Evolutionary conservation across 2,113 vertebrate species (phyloP).

Genomic region (Suncus etruscus): DNA sequence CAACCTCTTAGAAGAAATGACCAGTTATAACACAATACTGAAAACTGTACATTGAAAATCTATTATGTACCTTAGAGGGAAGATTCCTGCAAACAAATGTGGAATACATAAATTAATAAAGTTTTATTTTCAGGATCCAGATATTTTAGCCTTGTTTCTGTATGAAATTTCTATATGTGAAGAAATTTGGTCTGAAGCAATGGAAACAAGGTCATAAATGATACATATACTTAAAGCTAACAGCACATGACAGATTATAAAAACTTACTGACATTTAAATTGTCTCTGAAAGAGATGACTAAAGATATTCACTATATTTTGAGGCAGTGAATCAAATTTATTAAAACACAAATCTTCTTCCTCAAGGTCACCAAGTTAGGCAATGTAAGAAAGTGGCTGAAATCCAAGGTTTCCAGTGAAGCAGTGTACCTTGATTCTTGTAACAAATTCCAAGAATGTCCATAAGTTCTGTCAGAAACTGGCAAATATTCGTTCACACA

Average conservation of each 20-base stretch:
- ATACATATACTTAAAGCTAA: neutral
- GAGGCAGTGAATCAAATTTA: neutral
- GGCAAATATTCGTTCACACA: constrained; percentile 19
- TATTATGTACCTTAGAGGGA: neutral
- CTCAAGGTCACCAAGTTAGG: neutral
- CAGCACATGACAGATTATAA: neutral
- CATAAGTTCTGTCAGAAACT: neutral
- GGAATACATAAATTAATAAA: neutral
- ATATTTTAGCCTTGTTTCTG: neutral
- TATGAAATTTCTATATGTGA: neutral
- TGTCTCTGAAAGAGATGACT: neutral
- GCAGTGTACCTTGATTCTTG: neutral
- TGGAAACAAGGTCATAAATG: neutral
- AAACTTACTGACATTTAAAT: neutral
- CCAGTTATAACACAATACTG: neutral
- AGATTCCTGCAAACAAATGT: neutral
- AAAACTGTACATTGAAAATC: neutral
- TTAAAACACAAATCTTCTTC: constrained; percentile 13
- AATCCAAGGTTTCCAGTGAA: neutral
- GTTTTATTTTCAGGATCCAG: neutral
- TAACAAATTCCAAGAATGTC: neutral
- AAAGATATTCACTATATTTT: neutral
- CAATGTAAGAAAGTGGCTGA: neutral
- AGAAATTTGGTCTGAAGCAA: constrained; percentile 34
- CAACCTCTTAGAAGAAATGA: neutral